phyloP scores from a whole-genome alignment of 1,140 invertebrate genomes.

The Cydia splendana region DNA sequence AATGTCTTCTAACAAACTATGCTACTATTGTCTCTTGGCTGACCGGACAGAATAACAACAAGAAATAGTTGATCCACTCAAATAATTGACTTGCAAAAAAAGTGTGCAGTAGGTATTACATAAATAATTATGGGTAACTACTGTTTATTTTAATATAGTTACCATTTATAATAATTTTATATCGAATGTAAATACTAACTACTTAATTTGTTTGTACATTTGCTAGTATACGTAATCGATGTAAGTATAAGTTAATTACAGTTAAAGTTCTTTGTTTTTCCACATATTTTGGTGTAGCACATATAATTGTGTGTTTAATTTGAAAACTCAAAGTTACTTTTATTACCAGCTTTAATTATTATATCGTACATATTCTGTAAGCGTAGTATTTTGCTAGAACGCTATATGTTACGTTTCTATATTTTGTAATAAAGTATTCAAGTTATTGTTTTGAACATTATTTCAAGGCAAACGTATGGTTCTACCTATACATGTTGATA shows the following conservation, averaged over 20 bases:
- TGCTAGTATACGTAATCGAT: not conserved
- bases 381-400: not conserved
- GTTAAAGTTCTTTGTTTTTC: not conserved
- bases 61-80: too few species aligned
- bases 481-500: not conserved
- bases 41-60: too few species aligned
- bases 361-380: not conserved
- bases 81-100: too few species aligned
- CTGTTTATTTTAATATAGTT: not conserved
- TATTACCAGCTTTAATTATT: not conserved
- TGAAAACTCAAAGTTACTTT: constrained; percentile 4
- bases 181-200: not conserved
- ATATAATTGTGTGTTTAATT: not conserved
- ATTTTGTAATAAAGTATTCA: constrained; percentile 8
- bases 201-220: not conserved
- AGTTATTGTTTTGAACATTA: not conserved
- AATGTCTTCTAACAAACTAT: too few species aligned
- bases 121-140: not conserved
- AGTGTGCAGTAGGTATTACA: too few species aligned
- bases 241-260: not conserved
- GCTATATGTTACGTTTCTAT: not conserved
- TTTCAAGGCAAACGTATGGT: not conserved
- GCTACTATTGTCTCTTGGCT: too few species aligned
- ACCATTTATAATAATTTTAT: not conserved
- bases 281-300: not conserved